Conservation (phyloP, 2,888 invertebrate genomes). For the Punctoribates punctum region DNA sequence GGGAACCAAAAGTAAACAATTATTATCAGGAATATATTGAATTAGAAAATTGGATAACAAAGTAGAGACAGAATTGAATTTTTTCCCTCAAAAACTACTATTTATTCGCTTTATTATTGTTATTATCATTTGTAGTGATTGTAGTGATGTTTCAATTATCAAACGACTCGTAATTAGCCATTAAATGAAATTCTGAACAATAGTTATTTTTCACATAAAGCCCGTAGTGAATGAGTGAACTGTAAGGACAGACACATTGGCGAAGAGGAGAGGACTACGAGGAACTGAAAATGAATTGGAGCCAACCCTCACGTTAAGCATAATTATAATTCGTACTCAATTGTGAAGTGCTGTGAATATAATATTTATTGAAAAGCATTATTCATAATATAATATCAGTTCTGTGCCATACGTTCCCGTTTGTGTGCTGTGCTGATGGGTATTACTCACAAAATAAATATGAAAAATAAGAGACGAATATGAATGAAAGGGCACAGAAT, state of each 20-base stretch:
- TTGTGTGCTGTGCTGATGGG: neutral
- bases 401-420: neutral
- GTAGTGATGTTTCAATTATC: conserved; percentile 3
- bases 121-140: neutral
- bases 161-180: conserved; percentile 2
- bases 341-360: conserved; percentile 6
- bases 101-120: neutral
- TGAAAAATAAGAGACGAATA: neutral
- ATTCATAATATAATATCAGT: neutral
- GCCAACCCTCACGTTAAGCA: conserved; percentile 14
- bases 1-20: too few relatives aligned
- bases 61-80: too few relatives aligned
- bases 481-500: neutral
- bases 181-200: conserved; percentile 1
- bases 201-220: too few relatives aligned
- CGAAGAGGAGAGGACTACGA: neutral
- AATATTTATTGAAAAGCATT: neutral
- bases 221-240: neutral
- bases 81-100: neutral
- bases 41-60: too few relatives aligned
- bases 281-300: neutral
- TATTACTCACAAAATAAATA: conserved; percentile 10
- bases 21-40: too few relatives aligned
- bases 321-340: neutral
- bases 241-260: neutral